A percentile compares a stretch with the other conserved stretches of the same genome.
phyloP scores from a whole-genome alignment of 2,113 vertebrate species.

The Litocranius walleri region DNA sequence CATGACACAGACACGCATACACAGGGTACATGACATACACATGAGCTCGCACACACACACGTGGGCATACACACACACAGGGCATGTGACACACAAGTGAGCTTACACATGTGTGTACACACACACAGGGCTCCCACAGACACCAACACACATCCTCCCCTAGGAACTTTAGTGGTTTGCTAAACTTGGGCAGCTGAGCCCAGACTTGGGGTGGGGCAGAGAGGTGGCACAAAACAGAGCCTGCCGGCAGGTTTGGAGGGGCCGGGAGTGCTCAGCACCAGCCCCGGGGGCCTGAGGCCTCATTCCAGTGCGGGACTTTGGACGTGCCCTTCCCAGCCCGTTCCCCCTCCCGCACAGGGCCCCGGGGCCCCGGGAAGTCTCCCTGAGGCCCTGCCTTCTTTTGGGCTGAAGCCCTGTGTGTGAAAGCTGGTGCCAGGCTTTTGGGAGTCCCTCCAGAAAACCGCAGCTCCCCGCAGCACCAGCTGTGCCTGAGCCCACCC shows the following conservation, averaged over 20 bases:
- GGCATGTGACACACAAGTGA: accelerated
- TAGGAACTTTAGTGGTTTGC: not conserved
- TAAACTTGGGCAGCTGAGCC: not conserved
- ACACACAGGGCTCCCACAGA: not conserved
- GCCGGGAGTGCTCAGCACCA: accelerated
- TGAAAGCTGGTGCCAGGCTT: not conserved
- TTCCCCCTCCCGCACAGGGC: not conserved
- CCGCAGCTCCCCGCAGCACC: not conserved
- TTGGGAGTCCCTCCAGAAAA: not conserved
- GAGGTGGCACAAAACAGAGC: not conserved
- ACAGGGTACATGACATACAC: accelerated
- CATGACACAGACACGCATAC: not conserved
- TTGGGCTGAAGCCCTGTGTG: not conserved
- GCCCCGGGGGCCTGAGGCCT: accelerated
- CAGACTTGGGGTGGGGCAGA: not conserved
- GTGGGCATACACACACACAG: too few relatives aligned
- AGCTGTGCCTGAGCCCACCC: not conserved
- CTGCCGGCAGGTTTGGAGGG: too few relatives aligned
- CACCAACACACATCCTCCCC: not conserved
- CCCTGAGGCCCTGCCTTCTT: not conserved
- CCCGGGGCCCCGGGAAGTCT: not conserved
- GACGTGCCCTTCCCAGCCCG: not conserved
- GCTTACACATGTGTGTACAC: not conserved
- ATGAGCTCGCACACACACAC: not conserved
- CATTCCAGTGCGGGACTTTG: not conserved